A percentile compares a stretch with the other conserved stretches of the same genome.
Conservation (phyloP, 2,888 invertebrate genomes). For the Bhutanitis thaidina region DNA sequence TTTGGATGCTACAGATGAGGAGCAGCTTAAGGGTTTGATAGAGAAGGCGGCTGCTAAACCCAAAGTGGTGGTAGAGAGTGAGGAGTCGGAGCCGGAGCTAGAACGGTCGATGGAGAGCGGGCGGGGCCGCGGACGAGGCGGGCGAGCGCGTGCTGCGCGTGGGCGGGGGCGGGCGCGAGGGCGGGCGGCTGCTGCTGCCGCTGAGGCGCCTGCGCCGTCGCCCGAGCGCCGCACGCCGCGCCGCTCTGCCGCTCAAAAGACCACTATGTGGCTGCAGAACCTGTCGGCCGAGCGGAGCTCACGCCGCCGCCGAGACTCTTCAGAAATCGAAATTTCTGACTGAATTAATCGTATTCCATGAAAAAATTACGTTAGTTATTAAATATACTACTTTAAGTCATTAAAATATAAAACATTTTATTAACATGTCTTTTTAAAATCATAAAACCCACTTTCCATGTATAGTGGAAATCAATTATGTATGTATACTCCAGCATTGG, state of each 20-base stretch:
- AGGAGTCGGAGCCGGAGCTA: constrained; percentile 49
- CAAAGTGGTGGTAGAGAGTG: constrained; percentile 36
- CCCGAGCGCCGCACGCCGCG: constrained; percentile 63
- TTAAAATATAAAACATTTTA: background rate
- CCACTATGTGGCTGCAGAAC: constrained; percentile 53
- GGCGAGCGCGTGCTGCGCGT: constrained; percentile 23
- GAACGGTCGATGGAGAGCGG: constrained; percentile 32
- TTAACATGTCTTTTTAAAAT: background rate
- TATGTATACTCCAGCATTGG: too few relatives aligned
- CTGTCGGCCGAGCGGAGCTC: constrained; percentile 35
- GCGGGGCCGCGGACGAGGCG: constrained; percentile 22
- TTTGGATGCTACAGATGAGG: constrained; percentile 56
- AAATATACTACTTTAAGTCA: background rate
- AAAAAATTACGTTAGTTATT: background rate
- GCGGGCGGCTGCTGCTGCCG: constrained; percentile 22
- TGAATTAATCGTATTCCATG: constrained; percentile 21
- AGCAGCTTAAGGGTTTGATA: constrained; percentile 44
- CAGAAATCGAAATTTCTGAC: constrained; percentile 63
- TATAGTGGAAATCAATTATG: too few relatives aligned
- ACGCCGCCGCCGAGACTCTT: constrained; percentile 46
- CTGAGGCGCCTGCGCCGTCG: constrained; percentile 25
- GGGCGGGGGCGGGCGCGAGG: constrained; percentile 27
- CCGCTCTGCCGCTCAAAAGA: constrained; percentile 56
- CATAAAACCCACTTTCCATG: too few relatives aligned
- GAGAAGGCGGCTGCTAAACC: constrained; percentile 39